Evolutionary conservation across 1,140 invertebrate species (phyloP).

Genomic region (Plutomurus gul): DNA sequence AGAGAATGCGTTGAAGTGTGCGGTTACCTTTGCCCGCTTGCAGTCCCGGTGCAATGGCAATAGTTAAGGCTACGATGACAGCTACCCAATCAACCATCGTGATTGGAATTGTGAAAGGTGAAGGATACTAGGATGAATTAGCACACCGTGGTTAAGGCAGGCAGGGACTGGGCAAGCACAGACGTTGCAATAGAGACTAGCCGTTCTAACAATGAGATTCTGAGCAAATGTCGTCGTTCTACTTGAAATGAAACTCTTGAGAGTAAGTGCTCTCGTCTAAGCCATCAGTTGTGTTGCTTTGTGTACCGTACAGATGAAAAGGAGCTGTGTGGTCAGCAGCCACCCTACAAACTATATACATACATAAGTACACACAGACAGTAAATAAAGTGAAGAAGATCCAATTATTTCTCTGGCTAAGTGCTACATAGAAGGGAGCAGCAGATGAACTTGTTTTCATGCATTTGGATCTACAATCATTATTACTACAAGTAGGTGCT

Average conservation of each 20-base stretch:
- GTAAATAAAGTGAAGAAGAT: not conserved
- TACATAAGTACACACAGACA: not conserved
- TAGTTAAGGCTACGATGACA: not conserved
- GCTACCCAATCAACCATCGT: constrained; percentile 5
- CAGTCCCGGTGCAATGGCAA: not conserved
- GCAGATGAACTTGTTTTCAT: not conserved
- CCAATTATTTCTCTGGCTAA: not conserved
- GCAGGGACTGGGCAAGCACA: too few species aligned
- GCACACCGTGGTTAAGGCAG: too few species aligned
- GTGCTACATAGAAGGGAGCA: not conserved
- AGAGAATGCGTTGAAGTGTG: not conserved
- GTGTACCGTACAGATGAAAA: not conserved
- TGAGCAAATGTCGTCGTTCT: not conserved
- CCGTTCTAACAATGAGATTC: not conserved
- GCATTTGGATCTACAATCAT: not conserved
- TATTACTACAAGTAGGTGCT: not conserved
- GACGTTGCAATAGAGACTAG: not conserved
- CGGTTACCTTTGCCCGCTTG: constrained; percentile 1
- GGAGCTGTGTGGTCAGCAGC: too few species aligned
- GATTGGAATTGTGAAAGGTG: too few species aligned
- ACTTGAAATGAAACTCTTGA: not conserved
- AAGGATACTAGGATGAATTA: too few species aligned
- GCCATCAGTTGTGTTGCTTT: too few species aligned
- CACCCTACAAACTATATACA: too few species aligned
- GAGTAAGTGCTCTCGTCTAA: too few species aligned